Evolutionary conservation across 2,888 invertebrate genomes (phyloP), one percentile per base, ranked within the genome.

Genomic region (Ceraclea dissimilis): DNA sequence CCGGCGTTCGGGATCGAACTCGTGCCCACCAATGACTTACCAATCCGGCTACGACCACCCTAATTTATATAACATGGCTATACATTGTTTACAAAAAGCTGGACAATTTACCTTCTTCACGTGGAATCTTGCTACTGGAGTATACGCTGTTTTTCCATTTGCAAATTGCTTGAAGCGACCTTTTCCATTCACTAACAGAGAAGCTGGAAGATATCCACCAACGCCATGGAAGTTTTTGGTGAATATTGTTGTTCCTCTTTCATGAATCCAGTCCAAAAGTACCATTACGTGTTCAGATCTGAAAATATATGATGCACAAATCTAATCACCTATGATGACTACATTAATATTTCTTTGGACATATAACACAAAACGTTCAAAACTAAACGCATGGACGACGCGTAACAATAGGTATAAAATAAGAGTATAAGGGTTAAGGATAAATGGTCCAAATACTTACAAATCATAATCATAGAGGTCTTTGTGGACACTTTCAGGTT

Each of bases 231-330:
- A 90, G 68, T 93, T 93, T n/a, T 83, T 81, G 0, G 88, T 78
- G 70, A 93, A 93, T 71, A 86, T 87, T 2, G 82, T 79, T 16
- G 84, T 77, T 0, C 89, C 84, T 2, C 85, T 70, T 60, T 81
- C 79, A 63, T 87, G 85, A 43, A 86, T 81, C 94, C 94, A 95
- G 68, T 94, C 94, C 31, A 86, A 82, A 2, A 93, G 76, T 4
- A 83, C 72, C 68, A 94, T 80, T 1, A 82, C 81, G 70, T 93
- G 91, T 39, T 86, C 84, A 0, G 83, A 77, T 63, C 78, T 78
- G 68, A 1, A 65, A 65, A 43, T 26, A 39, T 8, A 39, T 31
- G 13, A 39, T 39, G 16, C 2, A 39, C 13, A n/a, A 31, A 31
- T 31, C 11, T 11, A 31, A 31, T 11, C 6, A 8, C 11, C 11